A percentile compares a stretch with the other conserved stretches of the same genome.
These are phyloP conservation scores for Ostrea denselamellosa DNA, from an alignment of 1,140 invertebrate genomes.

Conservation along the genomic window DNA sequence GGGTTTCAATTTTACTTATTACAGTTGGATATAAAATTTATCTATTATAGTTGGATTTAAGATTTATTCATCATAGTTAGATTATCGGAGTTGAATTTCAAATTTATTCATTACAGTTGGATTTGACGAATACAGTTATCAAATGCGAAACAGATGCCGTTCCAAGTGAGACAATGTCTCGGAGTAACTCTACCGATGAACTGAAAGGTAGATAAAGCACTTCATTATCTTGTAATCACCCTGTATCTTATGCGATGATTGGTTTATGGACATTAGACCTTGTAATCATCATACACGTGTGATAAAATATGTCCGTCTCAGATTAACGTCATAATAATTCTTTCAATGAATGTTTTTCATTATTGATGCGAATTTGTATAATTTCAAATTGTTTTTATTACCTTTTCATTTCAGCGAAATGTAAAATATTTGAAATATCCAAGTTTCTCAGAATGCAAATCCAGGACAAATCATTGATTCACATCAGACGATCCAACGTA, in stretches of 20 bases:
- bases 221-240: neutral
- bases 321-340: neutral
- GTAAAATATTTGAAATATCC: conserved; percentile 39
- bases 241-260: too few species aligned
- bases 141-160: neutral
- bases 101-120: neutral
- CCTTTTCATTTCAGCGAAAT: conserved; percentile 21
- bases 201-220: neutral
- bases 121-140: conserved; percentile 7
- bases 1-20: too few species aligned
- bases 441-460: conserved; percentile 34
- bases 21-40: too few species aligned
- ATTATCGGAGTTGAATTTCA: too few species aligned
- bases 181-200: neutral
- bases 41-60: neutral
- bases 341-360: neutral
- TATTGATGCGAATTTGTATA: too few species aligned
- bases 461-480: conserved; percentile 15
- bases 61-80: neutral
- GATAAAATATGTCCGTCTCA: too few species aligned
- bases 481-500: conserved; percentile 28
- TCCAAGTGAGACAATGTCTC: neutral
- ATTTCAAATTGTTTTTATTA: too few species aligned
- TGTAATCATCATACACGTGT: too few species aligned
- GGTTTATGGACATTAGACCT: too few species aligned